Evolutionary conservation across 2,797 vertebrate genomes (phyloP), one percentile per base, ranked within the genome.

Genomic region (Labeo calbasu): DNA sequence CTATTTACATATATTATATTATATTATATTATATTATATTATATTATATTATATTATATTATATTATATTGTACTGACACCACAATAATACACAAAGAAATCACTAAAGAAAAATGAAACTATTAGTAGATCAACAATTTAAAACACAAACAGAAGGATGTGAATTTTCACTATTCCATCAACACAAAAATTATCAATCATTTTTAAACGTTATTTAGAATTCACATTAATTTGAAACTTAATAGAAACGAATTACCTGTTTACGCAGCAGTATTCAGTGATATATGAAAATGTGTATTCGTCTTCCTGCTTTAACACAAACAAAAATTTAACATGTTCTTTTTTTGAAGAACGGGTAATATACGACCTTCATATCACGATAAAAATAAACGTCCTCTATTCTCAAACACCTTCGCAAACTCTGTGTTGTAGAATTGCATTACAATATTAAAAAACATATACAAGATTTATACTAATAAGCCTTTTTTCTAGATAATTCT

Each of bases 361-460:
- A 14, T 50, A 65, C 3, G 19, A 46, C 19, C 2, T 50, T 1
- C 46, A 19, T 21, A 10, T 11, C 25, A n/a, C 19, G 19, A 53
- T 32, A 1, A 32, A 78, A 65, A 50, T 17, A 55, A n/a, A n/a
- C n/a, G n/a, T 36, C 12, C 25, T 55, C 11, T 17, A 5, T 48
- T 61, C 14, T 77, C 53, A 59, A 59, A 77, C 72, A 36, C 13
- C 32, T 51, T 68, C 63, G 28, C 19, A 80, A 79, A n/a, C 14
- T 19, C 14, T 19, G 11, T 68, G 19, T 70, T 21, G 55, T 4
- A 25, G 36, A 0, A 43, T 17, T 2, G 43, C 32, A 19, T 69
- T 43, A 15, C 15, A 75, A 75, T 25, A 3, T 23, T 43, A 53
- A 51, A 50, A 19, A 1, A n/a, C 43, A 55, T 46, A 13, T 46